These are phyloP conservation scores for Sarcophaga caerulescens DNA, from an alignment of 2,888 invertebrate species.

Conservation along the genomic window DNA sequence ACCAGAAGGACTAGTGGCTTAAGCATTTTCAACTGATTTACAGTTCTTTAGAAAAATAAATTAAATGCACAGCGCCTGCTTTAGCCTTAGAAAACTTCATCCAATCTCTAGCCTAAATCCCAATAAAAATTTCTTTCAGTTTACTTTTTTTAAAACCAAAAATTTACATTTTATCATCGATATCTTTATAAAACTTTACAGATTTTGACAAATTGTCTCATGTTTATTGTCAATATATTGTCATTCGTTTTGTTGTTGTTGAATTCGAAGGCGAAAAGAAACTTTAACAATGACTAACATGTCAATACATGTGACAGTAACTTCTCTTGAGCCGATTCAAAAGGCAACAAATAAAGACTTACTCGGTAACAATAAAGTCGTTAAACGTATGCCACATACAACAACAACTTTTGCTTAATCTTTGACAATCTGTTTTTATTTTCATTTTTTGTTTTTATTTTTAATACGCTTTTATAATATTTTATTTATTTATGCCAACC, in stretches of 20 bases:
- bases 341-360: background rate
- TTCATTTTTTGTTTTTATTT: slow-evolving; percentile 2
- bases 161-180: background rate
- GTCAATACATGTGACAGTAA: slow-evolving; percentile 64
- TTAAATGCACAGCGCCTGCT: too few relatives aligned
- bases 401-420: slow-evolving; percentile 57
- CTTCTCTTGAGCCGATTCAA: background rate
- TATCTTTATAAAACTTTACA: background rate
- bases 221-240: slow-evolving; percentile 64
- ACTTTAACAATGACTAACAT: slow-evolving; percentile 64
- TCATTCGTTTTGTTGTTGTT: slow-evolving; percentile 27
- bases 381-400: slow-evolving; percentile 61
- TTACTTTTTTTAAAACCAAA: background rate
- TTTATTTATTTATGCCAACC: background rate
- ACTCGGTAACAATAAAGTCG: slow-evolving; percentile 61
- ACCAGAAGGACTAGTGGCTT: too few relatives aligned
- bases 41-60: too few relatives aligned
- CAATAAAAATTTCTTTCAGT: too few relatives aligned
- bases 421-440: slow-evolving; percentile 39
- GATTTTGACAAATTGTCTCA: slow-evolving; percentile 62
- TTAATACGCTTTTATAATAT: slow-evolving; percentile 40
- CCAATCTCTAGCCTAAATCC: too few relatives aligned
- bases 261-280: background rate
- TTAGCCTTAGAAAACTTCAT: too few relatives aligned
- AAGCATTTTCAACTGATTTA: too few relatives aligned